phyloP scores from a whole-genome alignment of 2,113 vertebrate species.

The Pleuronectes platessa region DNA sequence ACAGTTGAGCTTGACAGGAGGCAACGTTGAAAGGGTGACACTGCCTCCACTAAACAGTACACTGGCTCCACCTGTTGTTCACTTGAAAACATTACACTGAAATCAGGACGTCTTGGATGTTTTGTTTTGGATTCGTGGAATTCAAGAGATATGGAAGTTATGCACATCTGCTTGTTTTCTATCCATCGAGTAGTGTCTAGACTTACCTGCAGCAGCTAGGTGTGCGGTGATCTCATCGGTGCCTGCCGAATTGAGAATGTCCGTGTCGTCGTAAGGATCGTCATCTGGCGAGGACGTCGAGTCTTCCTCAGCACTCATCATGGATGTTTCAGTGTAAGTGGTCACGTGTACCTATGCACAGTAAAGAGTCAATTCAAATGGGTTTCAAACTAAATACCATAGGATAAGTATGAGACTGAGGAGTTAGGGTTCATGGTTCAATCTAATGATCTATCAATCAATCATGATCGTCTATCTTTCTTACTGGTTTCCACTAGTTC shows the following conservation, averaged over 20 bases:
- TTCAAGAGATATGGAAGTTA: fast-evolving
- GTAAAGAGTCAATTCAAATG: background rate
- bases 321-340: constrained; percentile 92
- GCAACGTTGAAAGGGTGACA: background rate
- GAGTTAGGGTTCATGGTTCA: background rate
- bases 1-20: too few relatives aligned
- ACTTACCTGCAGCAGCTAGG: constrained; percentile 93
- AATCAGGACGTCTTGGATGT: background rate
- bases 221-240: constrained; percentile 96
- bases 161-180: background rate
- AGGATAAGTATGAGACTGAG: background rate
- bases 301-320: constrained; percentile 96
- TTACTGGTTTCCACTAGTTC: background rate
- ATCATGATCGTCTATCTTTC: background rate
- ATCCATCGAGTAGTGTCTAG: background rate
- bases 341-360: constrained; percentile 90
- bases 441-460: background rate
- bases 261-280: constrained; percentile 95
- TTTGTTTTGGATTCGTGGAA: background rate
- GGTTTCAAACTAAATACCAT: background rate
- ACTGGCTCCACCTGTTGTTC: constrained; percentile 79
- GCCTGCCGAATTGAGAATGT: constrained; percentile 97
- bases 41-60: constrained; percentile 1
- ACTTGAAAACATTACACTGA: constrained; percentile 9
- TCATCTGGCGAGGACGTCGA: constrained; percentile 96